Percentiles rank a stretch among this genome's conserved stretches.
Conservation (phyloP, 1,140 invertebrate genomes). For the Lutraria rhynchaena region DNA sequence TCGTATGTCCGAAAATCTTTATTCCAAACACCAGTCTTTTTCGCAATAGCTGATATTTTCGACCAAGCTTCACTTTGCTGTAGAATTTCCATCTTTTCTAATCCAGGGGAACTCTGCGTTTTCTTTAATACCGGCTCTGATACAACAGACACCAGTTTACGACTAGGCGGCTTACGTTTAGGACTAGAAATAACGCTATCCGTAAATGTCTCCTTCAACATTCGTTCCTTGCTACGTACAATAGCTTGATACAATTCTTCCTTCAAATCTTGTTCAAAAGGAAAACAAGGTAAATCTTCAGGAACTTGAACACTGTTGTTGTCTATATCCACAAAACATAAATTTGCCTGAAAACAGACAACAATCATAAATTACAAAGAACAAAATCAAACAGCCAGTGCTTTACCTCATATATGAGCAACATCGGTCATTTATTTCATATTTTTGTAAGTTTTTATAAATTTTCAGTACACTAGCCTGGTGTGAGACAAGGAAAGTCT, state of each 20-base stretch:
- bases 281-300: constrained; percentile 97
- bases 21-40: constrained; percentile 86
- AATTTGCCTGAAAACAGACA: constrained; percentile 75
- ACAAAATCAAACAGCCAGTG: too few species aligned
- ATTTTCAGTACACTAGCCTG: too few species aligned
- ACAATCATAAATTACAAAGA: neutral
- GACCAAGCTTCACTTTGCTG: constrained; percentile 87
- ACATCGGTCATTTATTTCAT: too few species aligned
- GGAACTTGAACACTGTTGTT: constrained; percentile 94
- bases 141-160: constrained; percentile 38
- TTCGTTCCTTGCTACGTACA: constrained; percentile 85
- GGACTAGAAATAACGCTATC: constrained; percentile 57
- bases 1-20: constrained; percentile 78
- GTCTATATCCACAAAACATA: constrained; percentile 98
- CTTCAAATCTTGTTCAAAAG: constrained; percentile 92
- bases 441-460: too few species aligned
- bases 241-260: constrained; percentile 92
- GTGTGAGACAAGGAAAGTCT: too few species aligned
- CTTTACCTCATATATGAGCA: too few species aligned
- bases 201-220: constrained; percentile 62
- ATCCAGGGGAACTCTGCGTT: constrained; percentile 68
- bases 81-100: constrained; percentile 81
- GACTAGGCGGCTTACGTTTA: constrained; percentile 60
- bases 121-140: constrained; percentile 37
- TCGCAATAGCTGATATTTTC: constrained; percentile 90